These are phyloP conservation scores for Bos javanicus DNA, from an alignment of 2,113 vertebrate genomes.

Conservation along the genomic window DNA sequence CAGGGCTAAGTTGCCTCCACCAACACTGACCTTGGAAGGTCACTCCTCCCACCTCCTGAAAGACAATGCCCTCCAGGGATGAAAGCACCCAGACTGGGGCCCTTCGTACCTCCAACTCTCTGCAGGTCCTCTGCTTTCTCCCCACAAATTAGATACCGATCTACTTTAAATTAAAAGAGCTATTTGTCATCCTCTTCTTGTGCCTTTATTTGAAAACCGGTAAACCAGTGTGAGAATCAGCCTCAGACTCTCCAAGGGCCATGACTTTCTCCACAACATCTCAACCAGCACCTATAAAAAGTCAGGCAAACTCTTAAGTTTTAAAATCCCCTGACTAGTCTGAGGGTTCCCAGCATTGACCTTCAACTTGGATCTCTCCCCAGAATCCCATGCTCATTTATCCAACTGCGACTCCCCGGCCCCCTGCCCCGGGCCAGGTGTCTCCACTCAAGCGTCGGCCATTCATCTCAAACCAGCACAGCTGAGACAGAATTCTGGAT, in stretches of 20 bases:
- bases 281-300: fast-evolving
- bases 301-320: background rate
- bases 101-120: background rate
- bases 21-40: background rate
- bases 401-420: fast-evolving
- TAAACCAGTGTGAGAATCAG: background rate
- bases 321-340: background rate
- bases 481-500: background rate
- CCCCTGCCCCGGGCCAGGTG: fast-evolving
- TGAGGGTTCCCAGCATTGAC: background rate
- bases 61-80: background rate
- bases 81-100: fast-evolving
- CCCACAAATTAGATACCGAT: background rate
- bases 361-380: background rate
- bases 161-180: constrained; percentile 30
- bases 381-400: fast-evolving
- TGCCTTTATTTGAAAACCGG: background rate
- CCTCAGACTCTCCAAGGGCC: background rate
- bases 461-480: fast-evolving
- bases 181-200: background rate
- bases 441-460: fast-evolving
- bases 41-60: background rate
- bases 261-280: fast-evolving
- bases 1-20: background rate
- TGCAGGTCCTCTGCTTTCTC: background rate